Conservation (phyloP, 1,140 invertebrate genomes). For the Coelopa frigida region DNA sequence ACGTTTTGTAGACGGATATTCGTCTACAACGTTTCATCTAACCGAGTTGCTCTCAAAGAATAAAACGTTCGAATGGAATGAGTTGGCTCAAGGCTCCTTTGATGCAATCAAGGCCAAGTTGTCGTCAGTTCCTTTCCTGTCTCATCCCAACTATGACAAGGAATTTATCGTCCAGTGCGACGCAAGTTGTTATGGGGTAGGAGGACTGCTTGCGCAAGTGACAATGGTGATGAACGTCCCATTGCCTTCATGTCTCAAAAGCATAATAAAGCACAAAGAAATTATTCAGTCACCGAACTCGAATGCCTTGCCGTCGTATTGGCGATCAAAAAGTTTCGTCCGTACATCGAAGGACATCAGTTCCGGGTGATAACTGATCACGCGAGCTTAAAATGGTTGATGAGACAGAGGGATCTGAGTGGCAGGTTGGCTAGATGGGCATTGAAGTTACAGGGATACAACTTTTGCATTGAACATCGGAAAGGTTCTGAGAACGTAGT, state of each 20-base stretch:
- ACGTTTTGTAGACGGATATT: slow-evolving; percentile 35
- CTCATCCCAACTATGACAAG: slow-evolving; percentile 22
- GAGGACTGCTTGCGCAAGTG: background rate
- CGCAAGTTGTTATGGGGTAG: slow-evolving; percentile 11
- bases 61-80: background rate
- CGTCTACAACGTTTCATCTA: slow-evolving; percentile 26
- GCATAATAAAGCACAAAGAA: background rate
- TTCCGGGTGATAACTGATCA: background rate
- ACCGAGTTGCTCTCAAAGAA: slow-evolving; percentile 28
- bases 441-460: background rate
- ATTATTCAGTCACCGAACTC: background rate
- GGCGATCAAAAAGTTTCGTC: slow-evolving; percentile 30
- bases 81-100: background rate
- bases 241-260: background rate
- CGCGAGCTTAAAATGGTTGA: background rate
- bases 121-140: slow-evolving; percentile 18
- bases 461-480: background rate
- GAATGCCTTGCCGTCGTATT: background rate
- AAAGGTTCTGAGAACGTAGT: background rate
- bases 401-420: background rate
- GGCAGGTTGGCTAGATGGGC: background rate
- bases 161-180: slow-evolving; percentile 14
- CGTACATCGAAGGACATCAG: slow-evolving; percentile 36
- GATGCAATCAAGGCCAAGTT: slow-evolving; percentile 3
- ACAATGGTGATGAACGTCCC: slow-evolving; percentile 13